Base-by-base conservation (phyloP, 2,888 invertebrate species). In the Vesta saturnalis region DNA sequence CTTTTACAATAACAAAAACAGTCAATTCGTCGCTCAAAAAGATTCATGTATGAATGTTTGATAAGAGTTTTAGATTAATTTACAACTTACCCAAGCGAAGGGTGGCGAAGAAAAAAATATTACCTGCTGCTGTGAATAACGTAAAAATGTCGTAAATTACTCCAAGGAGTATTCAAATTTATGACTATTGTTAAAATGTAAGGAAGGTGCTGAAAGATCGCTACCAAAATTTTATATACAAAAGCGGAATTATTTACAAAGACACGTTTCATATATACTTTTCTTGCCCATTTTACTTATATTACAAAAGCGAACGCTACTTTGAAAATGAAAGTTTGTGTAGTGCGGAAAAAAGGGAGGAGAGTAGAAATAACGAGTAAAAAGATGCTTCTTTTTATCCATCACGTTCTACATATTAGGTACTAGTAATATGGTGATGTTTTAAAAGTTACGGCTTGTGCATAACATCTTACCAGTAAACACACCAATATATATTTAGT, bases 121-220 rank as follows among this genome's bases (percentile, higher is more conserved):
- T n/a, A n/a, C n/a, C n/a, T n/a, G n/a, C n/a, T n/a, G n/a, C n/a
- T n/a, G n/a, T n/a, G n/a, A n/a, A n/a, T n/a, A n/a, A n/a, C n/a
- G n/a, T n/a, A 39, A 39, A 39, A 39, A 18, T 30, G 21, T 46
- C 57, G 49, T 64, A 64, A 64, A 64, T 64, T 64, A 52, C 21
- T 49, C 56, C 23, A 43, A 57, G 18, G 57, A 56, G 55, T 21
- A 64, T 64, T 64, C 46, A 57, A 49, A 64, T 63, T 55, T 47
- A 22, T 49, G 30, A 19, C 15, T 23, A 18, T 39, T 54, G 6
- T 35, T 52, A 61, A 39, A 30, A 3, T 15, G 22, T 21, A 39
- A 49, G 18, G 49, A 47, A 60, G 54, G n/a, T 15, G 54, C 6
- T 61, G 61, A 61, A 61, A 61, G 52, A 15, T 52, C 60, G 19